Evolutionary conservation across 2,113 vertebrate species (phyloP).

Genomic region (Bolborhynchus lineola): DNA sequence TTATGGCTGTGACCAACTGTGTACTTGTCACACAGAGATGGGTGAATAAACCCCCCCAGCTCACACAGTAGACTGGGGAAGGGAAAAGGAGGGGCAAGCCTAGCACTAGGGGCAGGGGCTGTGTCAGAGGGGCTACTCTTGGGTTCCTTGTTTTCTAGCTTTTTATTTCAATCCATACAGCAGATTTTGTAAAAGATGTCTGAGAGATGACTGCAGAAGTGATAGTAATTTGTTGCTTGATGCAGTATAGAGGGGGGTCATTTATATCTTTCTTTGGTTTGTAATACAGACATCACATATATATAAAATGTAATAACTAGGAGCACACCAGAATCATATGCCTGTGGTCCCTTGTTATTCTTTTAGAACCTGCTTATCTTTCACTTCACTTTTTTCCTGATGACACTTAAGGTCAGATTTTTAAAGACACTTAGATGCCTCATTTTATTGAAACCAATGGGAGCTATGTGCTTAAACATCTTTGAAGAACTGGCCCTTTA

Average conservation of each 20-base stretch:
- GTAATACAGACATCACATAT: background rate
- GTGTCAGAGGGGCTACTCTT: background rate
- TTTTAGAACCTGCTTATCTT: constrained; percentile 44
- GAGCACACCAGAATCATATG: background rate
- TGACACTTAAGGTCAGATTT: constrained; percentile 51
- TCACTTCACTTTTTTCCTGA: constrained; percentile 4
- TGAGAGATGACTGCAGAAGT: background rate
- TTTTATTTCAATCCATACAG: background rate
- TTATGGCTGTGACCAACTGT: constrained; percentile 1
- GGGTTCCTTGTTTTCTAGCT: background rate
- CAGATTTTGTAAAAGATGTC: background rate
- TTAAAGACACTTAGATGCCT: constrained; percentile 40
- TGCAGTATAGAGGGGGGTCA: background rate
- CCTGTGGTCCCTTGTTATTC: background rate
- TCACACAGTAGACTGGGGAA: background rate
- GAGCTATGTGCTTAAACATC: constrained; percentile 36
- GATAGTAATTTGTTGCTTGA: background rate
- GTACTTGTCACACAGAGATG: background rate
- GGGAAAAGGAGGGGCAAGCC: background rate
- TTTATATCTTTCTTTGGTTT: background rate
- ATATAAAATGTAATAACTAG: background rate
- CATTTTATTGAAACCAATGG: constrained; percentile 53
- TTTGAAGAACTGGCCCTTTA: constrained; percentile 48
- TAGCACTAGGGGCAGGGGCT: background rate
- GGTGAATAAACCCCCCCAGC: constrained; percentile 10